Conservation (phyloP, 2,797 vertebrate genomes). For the Taenioides sp. region DNA sequence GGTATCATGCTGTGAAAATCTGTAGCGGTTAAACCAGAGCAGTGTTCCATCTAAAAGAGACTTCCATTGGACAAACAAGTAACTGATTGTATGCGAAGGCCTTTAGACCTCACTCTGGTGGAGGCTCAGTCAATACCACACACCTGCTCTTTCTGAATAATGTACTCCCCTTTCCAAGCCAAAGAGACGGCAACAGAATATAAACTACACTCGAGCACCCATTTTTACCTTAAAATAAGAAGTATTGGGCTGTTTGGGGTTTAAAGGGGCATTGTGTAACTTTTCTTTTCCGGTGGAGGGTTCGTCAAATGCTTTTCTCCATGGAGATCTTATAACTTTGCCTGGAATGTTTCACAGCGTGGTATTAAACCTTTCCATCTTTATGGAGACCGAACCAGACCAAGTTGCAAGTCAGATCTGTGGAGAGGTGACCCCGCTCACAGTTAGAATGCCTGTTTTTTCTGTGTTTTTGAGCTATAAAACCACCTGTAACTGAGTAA, state of each 20-base stretch:
- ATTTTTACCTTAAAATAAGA: not conserved
- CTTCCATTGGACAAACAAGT: not conserved
- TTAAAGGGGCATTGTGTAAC: not conserved
- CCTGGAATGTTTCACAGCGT: too few relatives aligned
- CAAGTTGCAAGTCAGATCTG: too few relatives aligned
- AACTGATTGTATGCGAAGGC: not conserved
- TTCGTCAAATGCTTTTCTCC: too few relatives aligned
- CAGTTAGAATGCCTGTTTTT: too few relatives aligned
- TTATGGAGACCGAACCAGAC: too few relatives aligned
- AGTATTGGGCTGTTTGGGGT: not conserved
- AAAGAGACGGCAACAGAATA: not conserved
- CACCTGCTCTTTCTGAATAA: constrained; percentile 13
- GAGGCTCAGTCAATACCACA: not conserved
- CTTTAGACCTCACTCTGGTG: not conserved
- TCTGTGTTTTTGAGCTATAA: too few relatives aligned
- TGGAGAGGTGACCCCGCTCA: too few relatives aligned
- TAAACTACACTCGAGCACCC: not conserved
- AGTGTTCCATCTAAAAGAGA: not conserved
- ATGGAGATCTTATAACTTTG: too few relatives aligned
- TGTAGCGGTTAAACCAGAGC: too few relatives aligned
- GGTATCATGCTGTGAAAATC: not conserved
- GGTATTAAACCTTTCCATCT: too few relatives aligned
- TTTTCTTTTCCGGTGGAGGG: too few relatives aligned
- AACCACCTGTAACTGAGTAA: too few relatives aligned
- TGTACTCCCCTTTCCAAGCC: not conserved